These are phyloP conservation scores for Agelastica alni DNA, from an alignment of 2,888 invertebrate genomes.

Conservation along the genomic window DNA sequence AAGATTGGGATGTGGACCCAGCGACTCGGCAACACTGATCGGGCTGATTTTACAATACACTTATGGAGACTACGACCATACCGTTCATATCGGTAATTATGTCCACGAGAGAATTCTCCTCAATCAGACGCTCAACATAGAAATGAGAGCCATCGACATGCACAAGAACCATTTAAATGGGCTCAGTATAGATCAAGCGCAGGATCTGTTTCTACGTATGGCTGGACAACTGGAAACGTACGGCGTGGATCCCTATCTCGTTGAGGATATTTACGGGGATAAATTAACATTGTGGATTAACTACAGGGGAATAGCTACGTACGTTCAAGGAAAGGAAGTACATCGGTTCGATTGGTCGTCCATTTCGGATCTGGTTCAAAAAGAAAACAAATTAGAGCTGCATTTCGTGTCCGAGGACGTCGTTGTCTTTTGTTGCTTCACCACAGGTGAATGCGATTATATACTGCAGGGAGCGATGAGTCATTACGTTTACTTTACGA, in stretches of 20 bases:
- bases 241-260: conserved; percentile 36
- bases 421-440: conserved; percentile 30
- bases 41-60: conserved; percentile 36
- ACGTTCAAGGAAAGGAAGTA: conserved; percentile 21
- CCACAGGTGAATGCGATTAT: conserved; percentile 34
- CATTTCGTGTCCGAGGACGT: conserved; percentile 20
- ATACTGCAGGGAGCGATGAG: conserved; percentile 34
- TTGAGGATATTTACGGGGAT: conserved; percentile 25
- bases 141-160: conserved; percentile 37
- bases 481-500: conserved; percentile 34
- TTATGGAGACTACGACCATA: conserved; percentile 30
- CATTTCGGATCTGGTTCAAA: conserved; percentile 30
- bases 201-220: conserved; percentile 37
- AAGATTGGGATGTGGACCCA: conserved; percentile 30
- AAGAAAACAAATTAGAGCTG: conserved; percentile 27
- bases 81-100: conserved; percentile 29
- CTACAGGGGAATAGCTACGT: conserved; percentile 32
- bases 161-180: conserved; percentile 33
- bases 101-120: conserved; percentile 33
- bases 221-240: conserved; percentile 38
- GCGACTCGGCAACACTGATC: conserved; percentile 33
- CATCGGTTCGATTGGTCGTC: conserved; percentile 32
- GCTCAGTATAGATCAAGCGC: conserved; percentile 27
- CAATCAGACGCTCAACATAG: conserved; percentile 33
- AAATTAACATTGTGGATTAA: conserved; percentile 36